These are phyloP conservation scores for Heteronetta atricapilla DNA, from an alignment of 2,113 vertebrate species.

Conservation along the genomic window DNA sequence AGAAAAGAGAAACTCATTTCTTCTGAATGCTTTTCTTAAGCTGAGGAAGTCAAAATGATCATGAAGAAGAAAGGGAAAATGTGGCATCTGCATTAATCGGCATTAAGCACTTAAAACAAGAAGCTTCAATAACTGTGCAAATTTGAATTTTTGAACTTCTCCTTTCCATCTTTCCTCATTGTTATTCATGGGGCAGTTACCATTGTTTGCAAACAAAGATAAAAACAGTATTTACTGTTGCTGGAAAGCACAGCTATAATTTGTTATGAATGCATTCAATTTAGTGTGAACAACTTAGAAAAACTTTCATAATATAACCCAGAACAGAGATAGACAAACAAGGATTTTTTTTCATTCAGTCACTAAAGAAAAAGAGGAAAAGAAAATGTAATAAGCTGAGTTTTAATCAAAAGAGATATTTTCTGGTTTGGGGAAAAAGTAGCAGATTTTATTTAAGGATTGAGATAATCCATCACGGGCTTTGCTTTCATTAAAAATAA, in stretches of 20 bases:
- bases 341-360: not conserved
- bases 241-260: conserved; percentile 26
- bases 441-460: not conserved
- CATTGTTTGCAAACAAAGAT: conserved; percentile 34
- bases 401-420: not conserved
- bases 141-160: not conserved
- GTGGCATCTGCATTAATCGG: conserved; percentile 4
- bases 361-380: not conserved
- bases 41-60: not conserved
- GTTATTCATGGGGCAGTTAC: not conserved
- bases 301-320: not conserved
- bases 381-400: not conserved
- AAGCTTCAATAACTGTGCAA: conserved; percentile 18
- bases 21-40: conserved; percentile 36
- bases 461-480: not conserved
- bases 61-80: conserved; percentile 44
- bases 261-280: not conserved
- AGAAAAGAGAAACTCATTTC: not conserved
- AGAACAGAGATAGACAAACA: not conserved
- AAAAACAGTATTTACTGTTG: not conserved
- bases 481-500: no score
- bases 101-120: conserved; percentile 46
- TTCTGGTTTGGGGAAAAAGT: not conserved
- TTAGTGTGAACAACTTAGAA: not conserved
- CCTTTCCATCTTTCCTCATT: not conserved